phyloP scores from a whole-genome alignment of 2,113 vertebrate species.

The Misgurnus anguillicaudatus region DNA sequence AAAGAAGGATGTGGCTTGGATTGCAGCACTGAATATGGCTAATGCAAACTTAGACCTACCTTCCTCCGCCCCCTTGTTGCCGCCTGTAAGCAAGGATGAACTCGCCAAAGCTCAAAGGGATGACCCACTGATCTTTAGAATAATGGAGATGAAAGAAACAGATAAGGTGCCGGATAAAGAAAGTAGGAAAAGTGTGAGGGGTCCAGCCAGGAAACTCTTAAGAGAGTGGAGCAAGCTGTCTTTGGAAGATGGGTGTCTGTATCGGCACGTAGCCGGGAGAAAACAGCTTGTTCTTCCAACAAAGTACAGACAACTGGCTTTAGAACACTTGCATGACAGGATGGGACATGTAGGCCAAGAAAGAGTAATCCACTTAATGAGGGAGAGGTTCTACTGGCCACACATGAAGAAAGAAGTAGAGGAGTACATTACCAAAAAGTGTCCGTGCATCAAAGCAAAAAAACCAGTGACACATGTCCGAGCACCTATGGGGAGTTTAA shows the following conservation, averaged over 20 bases:
- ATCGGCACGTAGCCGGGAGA: background rate
- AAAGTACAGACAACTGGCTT: background rate
- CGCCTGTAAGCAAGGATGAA: background rate
- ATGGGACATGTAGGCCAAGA: background rate
- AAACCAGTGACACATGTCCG: background rate
- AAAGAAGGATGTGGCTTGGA: background rate
- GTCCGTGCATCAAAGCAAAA: slow-evolving; percentile 34
- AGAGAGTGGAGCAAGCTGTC: background rate
- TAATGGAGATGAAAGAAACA: too few relatives aligned
- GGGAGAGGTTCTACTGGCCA: slow-evolving; percentile 2
- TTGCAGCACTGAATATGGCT: background rate
- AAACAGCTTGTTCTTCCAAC: background rate
- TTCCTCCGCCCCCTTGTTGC: background rate
- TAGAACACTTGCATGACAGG: background rate
- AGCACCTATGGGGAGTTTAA: slow-evolving; percentile 2
- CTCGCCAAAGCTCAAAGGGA: background rate
- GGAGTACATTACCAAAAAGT: slow-evolving; percentile 6
- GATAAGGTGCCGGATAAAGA: too few relatives aligned
- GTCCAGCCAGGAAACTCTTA: too few relatives aligned
- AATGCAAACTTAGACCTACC: too few relatives aligned
- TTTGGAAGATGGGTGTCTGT: background rate
- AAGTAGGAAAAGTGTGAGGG: too few relatives aligned
- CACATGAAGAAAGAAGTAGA: slow-evolving; percentile 1
- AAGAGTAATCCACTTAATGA: background rate
- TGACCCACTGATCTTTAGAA: too few relatives aligned